A percentile compares a stretch with the other conserved stretches of the same genome.
These are phyloP conservation scores for Oncorhynchus nerka DNA, from an alignment of 2,113 vertebrate genomes.

Conservation along the genomic window DNA sequence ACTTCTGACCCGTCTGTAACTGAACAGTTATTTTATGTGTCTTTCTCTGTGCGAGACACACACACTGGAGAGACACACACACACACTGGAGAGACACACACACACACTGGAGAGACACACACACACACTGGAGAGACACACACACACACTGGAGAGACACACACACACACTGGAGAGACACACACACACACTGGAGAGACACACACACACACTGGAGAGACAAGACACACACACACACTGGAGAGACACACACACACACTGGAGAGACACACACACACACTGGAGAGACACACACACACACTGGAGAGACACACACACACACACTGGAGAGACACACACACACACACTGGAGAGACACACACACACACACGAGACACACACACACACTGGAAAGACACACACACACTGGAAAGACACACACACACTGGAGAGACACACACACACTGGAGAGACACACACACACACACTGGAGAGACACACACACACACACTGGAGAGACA, in stretches of 20 bases:
- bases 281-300: not conserved
- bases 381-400: too few relatives aligned
- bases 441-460: too few relatives aligned
- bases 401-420: too few relatives aligned
- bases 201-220: too few relatives aligned
- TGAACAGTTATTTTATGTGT: not conserved
- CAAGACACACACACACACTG: too few relatives aligned
- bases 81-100: not conserved
- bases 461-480: not conserved
- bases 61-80: too few relatives aligned
- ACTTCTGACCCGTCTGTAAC: constrained; percentile 22
- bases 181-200: not conserved
- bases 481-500: too few relatives aligned
- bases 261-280: not conserved
- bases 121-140: not conserved
- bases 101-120: not conserved
- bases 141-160: not conserved
- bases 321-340: too few relatives aligned
- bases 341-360: not conserved
- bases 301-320: not conserved
- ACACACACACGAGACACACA: too few relatives aligned
- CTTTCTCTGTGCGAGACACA: too few relatives aligned
- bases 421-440: not conserved
- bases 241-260: constrained; percentile 2
- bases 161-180: too few relatives aligned